Base-by-base conservation (phyloP, 2,888 invertebrate species). In the Daptonema setosum region DNA sequence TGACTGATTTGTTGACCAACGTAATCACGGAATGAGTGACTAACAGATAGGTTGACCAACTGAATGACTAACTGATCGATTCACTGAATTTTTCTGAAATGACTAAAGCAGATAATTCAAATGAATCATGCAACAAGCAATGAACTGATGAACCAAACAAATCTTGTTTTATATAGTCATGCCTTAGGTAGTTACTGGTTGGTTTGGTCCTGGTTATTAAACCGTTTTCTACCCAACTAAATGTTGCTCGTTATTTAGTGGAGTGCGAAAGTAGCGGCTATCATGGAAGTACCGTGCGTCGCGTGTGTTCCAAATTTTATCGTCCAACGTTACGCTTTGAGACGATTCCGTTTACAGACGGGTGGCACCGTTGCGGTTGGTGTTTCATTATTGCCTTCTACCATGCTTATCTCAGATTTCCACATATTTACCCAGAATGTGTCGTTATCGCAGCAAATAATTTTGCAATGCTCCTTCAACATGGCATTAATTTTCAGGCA, bases 191-290 rank as follows among this genome's bases (percentile, higher is more conserved):
- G n/a, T n/a, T n/a, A n/a, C n/a, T n/a, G n/a, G n/a, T n/a, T n/a
- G n/a, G n/a, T n/a, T n/a, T n/a, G n/a, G n/a, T n/a, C n/a, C n/a
- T n/a, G n/a, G n/a, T n/a, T n/a, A n/a, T n/a, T n/a, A n/a, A n/a
- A n/a, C n/a, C n/a, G n/a, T 58, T 54, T 61, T 47, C 45, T 50
- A 22, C 41, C 48, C 14, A 43, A 30, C 52, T 57, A 55, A 58
- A 52, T 59, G 28, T 57, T 70, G 52, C 11, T 52, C 45, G 48
- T 2, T 2, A 56, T 69, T 43, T 72, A 85, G 82, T 85, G 83
- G 81, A 85, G 85, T 67, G 73, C 79, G 57, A 81, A 79, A 68
- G 85, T 85, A 28, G 85, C 85, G 0, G 74, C 77, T 61, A 84
- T 86, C 62, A 81, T 85, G 1, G 86, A 87, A 73, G 79, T 87